Percentiles rank a stretch among this genome's conserved stretches.
Evolutionary conservation across 2,888 invertebrate genomes (phyloP).

Genomic region (Stenolophus ochropezus): DNA sequence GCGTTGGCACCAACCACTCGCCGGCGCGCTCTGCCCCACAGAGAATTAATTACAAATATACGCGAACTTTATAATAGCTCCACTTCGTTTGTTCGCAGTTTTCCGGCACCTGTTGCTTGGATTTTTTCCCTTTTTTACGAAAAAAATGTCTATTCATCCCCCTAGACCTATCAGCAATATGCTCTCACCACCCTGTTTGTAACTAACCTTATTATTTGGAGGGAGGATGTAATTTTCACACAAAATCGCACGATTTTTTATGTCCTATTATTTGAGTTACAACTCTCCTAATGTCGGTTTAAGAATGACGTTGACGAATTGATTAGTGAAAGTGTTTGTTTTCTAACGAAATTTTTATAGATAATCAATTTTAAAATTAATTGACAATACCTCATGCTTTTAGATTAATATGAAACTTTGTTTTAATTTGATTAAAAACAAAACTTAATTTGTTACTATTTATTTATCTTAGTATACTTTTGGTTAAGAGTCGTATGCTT

Average conservation of each 20-base stretch:
- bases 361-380: no score
- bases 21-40: background rate
- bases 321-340: slow-evolving; percentile 12
- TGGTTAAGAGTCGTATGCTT: no score
- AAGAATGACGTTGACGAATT: background rate
- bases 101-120: slow-evolving; percentile 47
- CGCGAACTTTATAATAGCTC: slow-evolving; percentile 39
- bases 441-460: no score
- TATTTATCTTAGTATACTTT: no score
- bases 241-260: slow-evolving; percentile 45
- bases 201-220: slow-evolving; percentile 43
- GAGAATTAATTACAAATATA: slow-evolving; percentile 37
- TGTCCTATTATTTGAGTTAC: background rate
- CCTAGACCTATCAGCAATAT: slow-evolving; percentile 53
- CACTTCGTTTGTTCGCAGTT: slow-evolving; percentile 41
- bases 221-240: slow-evolving; percentile 51
- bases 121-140: slow-evolving; percentile 37
- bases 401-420: no score
- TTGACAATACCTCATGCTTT: no score
- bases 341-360: background rate
- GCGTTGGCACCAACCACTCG: background rate
- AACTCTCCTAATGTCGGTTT: background rate
- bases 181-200: slow-evolving; percentile 48
- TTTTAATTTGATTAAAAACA: no score
- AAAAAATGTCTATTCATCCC: slow-evolving; percentile 51